Conservation (phyloP, 2,888 invertebrate genomes). For the Hedya salicella region DNA sequence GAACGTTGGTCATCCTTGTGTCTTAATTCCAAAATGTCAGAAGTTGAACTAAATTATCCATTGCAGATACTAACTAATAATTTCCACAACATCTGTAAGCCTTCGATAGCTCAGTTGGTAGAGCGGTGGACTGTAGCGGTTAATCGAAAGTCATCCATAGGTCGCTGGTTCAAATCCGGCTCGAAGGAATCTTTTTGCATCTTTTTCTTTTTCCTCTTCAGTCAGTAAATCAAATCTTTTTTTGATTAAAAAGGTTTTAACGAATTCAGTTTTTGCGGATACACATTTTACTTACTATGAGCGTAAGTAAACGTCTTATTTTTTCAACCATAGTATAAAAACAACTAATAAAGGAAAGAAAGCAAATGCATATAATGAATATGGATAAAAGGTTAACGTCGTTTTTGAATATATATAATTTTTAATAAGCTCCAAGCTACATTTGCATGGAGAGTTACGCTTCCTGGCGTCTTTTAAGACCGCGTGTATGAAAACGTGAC, state of each 20-base stretch:
- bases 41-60: neutral
- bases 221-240: neutral
- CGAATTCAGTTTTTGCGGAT: no score
- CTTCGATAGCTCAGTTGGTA: slow-evolving; percentile 86
- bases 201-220: slow-evolving; percentile 12
- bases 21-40: slow-evolving; percentile 2
- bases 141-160: slow-evolving; percentile 75
- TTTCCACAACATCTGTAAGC: slow-evolving; percentile 49
- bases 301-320: no score
- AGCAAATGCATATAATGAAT: no score
- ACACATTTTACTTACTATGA: no score
- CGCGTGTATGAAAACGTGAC: slow-evolving; percentile 24
- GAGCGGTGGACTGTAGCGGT: slow-evolving; percentile 85
- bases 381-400: no score
- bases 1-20: slow-evolving; percentile 16
- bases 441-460: no score
- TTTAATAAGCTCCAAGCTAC: no score
- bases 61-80: slow-evolving; percentile 44
- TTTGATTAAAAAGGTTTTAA: neutral
- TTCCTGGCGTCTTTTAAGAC: neutral
- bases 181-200: slow-evolving; percentile 71
- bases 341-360: no score
- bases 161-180: slow-evolving; percentile 86
- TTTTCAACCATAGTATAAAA: no score
- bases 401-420: no score